These are phyloP conservation scores for Microtus montanus DNA, from an alignment of 2,113 vertebrate species.

Conservation along the genomic window DNA sequence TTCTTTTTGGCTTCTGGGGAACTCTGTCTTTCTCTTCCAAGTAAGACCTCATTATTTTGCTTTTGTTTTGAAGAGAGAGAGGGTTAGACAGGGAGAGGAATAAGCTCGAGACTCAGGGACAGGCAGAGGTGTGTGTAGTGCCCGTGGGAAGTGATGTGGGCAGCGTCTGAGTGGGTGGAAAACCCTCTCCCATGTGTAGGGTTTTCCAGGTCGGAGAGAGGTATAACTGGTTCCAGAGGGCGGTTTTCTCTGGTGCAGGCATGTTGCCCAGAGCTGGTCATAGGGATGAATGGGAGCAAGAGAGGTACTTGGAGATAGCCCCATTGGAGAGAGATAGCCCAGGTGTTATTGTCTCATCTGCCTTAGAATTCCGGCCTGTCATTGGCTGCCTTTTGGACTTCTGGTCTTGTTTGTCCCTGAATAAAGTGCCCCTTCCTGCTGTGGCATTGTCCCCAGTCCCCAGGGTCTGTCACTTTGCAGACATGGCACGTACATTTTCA, in stretches of 20 bases:
- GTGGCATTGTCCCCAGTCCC: not conserved
- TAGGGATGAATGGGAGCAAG: not conserved
- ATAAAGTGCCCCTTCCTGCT: not conserved
- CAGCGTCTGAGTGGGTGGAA: not conserved
- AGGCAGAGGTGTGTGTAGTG: not conserved
- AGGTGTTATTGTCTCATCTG: too few species aligned
- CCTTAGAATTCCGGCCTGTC: not conserved
- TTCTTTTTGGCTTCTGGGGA: not conserved
- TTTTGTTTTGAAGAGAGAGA: not conserved
- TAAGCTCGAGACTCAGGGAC: too few species aligned
- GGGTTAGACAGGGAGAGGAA: not conserved
- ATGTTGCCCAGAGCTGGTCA: accelerated
- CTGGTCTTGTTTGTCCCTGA: not conserved
- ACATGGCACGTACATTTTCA: not conserved
- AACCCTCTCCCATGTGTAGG: accelerated
- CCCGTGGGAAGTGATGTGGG: not conserved
- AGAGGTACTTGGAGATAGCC: not conserved
- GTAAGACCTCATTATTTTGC: not conserved
- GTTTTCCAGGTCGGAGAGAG: not conserved
- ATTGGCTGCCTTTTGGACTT: not conserved
- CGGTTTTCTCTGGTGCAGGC: not conserved
- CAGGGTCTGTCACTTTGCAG: not conserved
- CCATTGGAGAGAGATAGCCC: not conserved
- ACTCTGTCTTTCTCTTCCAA: not conserved
- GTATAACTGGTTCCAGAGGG: not conserved